phyloP scores from a whole-genome alignment of 2,113 vertebrate genomes.

The Beaufortia kweichowensis region DNA sequence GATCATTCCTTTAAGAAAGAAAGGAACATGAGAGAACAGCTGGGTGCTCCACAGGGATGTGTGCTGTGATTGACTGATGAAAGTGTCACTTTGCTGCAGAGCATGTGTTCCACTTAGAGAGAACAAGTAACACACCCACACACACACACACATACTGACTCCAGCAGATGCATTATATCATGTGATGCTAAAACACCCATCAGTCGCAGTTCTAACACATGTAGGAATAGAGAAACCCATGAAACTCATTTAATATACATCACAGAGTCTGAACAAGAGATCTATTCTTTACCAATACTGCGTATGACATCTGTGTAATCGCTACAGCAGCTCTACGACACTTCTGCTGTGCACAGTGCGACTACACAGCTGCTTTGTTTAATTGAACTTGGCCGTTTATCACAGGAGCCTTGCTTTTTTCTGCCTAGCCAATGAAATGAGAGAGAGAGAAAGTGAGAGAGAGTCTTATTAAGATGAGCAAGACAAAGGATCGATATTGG shows the following conservation, averaged over 20 bases:
- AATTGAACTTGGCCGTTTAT: constrained; percentile 31
- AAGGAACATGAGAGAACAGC: background rate
- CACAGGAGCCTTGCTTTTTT: constrained; percentile 24
- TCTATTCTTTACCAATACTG: constrained; percentile 15
- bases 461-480: constrained; percentile 33
- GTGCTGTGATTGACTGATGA: constrained; percentile 50
- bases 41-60: background rate
- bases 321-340: constrained; percentile 25
- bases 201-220: constrained; percentile 15
- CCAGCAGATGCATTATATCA: constrained; percentile 22
- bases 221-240: constrained; percentile 3
- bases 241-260: constrained; percentile 39
- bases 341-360: background rate
- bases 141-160: constrained; percentile 18
- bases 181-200: constrained; percentile 7
- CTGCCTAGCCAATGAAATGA: constrained; percentile 10
- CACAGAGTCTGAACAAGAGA: constrained; percentile 27
- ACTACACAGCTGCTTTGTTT: constrained; percentile 16
- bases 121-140: constrained; percentile 18
- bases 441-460: constrained; percentile 19
- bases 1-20: constrained; percentile 8
- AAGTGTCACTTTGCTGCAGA: constrained; percentile 45
- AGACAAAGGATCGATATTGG: constrained; percentile 32
- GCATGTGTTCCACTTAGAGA: constrained; percentile 53
- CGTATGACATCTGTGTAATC: constrained; percentile 23